Base-by-base conservation (phyloP, 2,888 invertebrate genomes). In the Stenoptilia bipunctidactyla region DNA sequence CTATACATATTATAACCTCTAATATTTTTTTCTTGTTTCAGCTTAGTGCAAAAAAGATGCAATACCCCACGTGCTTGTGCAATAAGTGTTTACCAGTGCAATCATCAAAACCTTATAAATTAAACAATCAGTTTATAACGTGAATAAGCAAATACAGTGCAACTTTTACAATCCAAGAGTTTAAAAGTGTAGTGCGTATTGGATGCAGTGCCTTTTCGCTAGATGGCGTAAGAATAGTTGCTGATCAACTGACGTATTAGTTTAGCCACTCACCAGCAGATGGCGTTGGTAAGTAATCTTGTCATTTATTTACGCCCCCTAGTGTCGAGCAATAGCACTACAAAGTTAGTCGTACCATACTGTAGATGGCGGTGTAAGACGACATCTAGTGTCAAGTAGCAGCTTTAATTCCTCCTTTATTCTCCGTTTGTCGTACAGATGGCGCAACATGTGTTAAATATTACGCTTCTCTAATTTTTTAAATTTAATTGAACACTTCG, bases 201-300 rank as follows among this genome's bases (percentile, higher is more conserved):
- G 82, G 82, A 83, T 83, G 82, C 82, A 82, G 83, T 82, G 83
- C 59, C 9, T 30, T 50, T 55, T 56, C 55, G 47, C 60, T 60
- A 79, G 79, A 74, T 77, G 73, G 71, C 75, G 71, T 58, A 65
- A 48, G 62, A 52, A 61, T 66, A 61, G 55, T 69, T 62, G 71
- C 56, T 64, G 51, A 41, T 45, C 56, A 70, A 68, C 64, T 57
- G 66, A 54, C 54, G 48, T 51, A 45, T 47, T 59, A 50, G 55
- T 73, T 64, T 50, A 13, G 60, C 76, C 63, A 64, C 52, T 61
- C 54, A 45, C 52, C 67, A 52, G 61, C 60, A 77, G 82, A 51
- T 69, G 64, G 66, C 69, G 55, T 52, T 65, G 74, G 82, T 83
- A 66, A 68, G 80, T 60, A n/a, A n/a, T n/a, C n/a, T n/a, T n/a